A percentile compares a stretch with the other conserved stretches of the same genome.
Evolutionary conservation across 2,888 invertebrate species (phyloP).

Genomic region (Drepana falcataria): DNA sequence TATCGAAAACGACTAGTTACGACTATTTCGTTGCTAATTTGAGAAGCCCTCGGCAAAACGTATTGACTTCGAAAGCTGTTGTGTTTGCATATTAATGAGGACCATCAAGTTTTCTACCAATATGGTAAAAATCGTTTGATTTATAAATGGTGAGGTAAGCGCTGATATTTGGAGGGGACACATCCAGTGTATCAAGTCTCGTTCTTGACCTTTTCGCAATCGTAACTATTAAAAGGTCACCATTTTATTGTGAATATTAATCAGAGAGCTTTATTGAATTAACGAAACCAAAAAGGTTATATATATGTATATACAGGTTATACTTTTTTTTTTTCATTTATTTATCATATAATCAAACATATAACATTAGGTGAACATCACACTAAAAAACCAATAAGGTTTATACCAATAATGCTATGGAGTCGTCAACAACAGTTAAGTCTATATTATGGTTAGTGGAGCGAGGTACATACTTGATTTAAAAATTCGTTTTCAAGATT

Average conservation of each 20-base stretch:
- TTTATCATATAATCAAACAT: too few relatives aligned
- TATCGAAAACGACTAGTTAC: too few relatives aligned
- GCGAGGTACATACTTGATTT: too few relatives aligned
- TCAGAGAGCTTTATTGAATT: not conserved
- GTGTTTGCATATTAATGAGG: not conserved
- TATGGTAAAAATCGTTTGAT: slow-evolving; percentile 12
- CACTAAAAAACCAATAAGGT: too few relatives aligned
- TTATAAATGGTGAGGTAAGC: slow-evolving; percentile 9
- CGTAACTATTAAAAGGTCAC: slow-evolving; percentile 26
- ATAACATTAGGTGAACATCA: too few relatives aligned
- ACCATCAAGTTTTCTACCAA: slow-evolving; percentile 11
- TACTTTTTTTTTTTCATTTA: too few relatives aligned
- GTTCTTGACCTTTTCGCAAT: slow-evolving; percentile 37
- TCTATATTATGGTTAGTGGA: too few relatives aligned
- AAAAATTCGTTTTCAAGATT: too few relatives aligned
- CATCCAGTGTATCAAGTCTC: slow-evolving; percentile 21
- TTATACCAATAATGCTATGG: too few relatives aligned
- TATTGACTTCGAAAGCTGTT: not conserved
- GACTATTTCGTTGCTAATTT: too few relatives aligned
- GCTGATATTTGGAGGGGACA: slow-evolving; percentile 30
- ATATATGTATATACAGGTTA: not conserved
- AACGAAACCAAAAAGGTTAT: not conserved
- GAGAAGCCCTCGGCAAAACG: not conserved
- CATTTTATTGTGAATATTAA: slow-evolving; percentile 13
- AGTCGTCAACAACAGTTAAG: too few relatives aligned